These are phyloP conservation scores for Mylabris sibirica DNA, from an alignment of 2,888 invertebrate species.

Conservation along the genomic window DNA sequence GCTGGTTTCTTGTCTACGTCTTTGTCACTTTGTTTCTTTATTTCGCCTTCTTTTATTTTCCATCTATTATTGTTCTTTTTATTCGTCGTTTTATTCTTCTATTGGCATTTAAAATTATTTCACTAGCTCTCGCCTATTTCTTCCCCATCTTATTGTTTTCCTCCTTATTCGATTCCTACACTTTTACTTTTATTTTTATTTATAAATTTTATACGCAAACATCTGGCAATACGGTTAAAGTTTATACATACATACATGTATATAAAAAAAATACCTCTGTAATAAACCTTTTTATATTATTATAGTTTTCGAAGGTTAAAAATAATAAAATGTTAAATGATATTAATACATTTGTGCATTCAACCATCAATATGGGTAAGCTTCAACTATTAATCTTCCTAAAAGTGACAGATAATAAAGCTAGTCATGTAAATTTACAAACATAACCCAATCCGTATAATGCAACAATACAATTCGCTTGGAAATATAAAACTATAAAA, in stretches of 20 bases:
- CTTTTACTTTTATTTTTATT: slow-evolving; percentile 2
- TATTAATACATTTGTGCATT: slow-evolving; percentile 48
- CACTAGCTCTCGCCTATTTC: slow-evolving; percentile 3
- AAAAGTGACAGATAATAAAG: slow-evolving; percentile 57
- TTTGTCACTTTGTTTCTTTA: not conserved
- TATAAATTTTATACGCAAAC: not conserved
- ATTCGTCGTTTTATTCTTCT: slow-evolving; percentile 1
- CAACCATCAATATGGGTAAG: slow-evolving; percentile 43
- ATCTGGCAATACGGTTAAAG: not conserved
- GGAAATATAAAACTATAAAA: slow-evolving; percentile 55
- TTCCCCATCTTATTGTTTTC: not conserved
- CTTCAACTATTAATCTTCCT: slow-evolving; percentile 46
- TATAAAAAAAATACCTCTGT: not conserved
- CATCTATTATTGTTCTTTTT: not conserved
- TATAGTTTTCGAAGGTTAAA: slow-evolving; percentile 33
- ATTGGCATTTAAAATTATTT: slow-evolving; percentile 3
- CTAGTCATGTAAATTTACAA: slow-evolving; percentile 54
- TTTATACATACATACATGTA: not conserved
- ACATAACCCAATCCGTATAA: slow-evolving; percentile 55
- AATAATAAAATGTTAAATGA: slow-evolving; percentile 44
- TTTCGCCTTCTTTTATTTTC: not conserved
- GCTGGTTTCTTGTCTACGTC: not conserved
- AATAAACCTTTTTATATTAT: slow-evolving; percentile 10
- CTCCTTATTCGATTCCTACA: not conserved
- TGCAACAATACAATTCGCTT: slow-evolving; percentile 54